Percentiles rank a stretch among this genome's conserved stretches.
Conservation (phyloP, 1,140 invertebrate genomes). For the Aphidius ervi region DNA sequence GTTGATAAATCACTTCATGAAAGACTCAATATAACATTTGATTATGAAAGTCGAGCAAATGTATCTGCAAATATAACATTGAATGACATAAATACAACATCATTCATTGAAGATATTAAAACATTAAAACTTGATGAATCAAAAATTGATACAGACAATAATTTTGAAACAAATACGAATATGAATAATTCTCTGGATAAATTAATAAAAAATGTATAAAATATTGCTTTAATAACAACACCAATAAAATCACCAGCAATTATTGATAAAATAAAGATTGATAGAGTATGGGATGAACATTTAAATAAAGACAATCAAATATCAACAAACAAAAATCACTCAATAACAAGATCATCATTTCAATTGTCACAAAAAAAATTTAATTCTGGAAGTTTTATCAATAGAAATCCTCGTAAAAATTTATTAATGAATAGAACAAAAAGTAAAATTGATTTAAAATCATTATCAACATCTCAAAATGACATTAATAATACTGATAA, state of each 20-base stretch:
- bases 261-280: constrained; percentile 32
- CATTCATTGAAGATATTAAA: not conserved
- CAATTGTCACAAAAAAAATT: constrained; percentile 69
- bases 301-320: constrained; percentile 51
- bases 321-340: constrained; percentile 31
- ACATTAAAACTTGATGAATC: not conserved
- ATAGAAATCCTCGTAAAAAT: constrained; percentile 73
- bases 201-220: constrained; percentile 26
- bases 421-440: constrained; percentile 43
- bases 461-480: not conserved
- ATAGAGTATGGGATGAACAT: constrained; percentile 57
- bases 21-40: constrained; percentile 46
- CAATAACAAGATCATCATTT: constrained; percentile 45
- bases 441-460: constrained; percentile 27
- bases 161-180: not conserved
- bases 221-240: constrained; percentile 27
- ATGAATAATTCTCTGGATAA: not conserved
- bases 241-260: not conserved
- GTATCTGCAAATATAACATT: constrained; percentile 23
- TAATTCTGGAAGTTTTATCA: constrained; percentile 61
- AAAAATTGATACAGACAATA: not conserved
- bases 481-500: constrained; percentile 8
- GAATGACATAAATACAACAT: not conserved
- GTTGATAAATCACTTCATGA: constrained; percentile 66
- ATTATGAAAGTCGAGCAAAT: constrained; percentile 30